These are phyloP conservation scores for Junonia oenone DNA, from an alignment of 2,888 invertebrate genomes.

Conservation along the genomic window DNA sequence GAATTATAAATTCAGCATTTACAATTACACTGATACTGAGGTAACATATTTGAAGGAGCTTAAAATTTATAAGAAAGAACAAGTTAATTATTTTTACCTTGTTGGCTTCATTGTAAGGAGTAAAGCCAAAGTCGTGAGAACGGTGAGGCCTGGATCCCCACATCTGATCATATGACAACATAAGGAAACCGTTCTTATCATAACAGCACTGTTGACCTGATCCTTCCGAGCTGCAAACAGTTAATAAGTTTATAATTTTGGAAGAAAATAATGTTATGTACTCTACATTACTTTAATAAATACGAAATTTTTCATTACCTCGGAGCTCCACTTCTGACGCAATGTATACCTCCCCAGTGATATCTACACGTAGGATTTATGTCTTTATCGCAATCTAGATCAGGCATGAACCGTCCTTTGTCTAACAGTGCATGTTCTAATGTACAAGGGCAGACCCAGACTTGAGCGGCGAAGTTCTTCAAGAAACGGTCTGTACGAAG, in stretches of 20 bases:
- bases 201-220: constrained; percentile 99
- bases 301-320: constrained; percentile 82
- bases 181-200: constrained; percentile 92
- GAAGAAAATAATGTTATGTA: background rate
- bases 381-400: constrained; percentile 93
- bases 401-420: constrained; percentile 94
- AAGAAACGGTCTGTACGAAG: constrained; percentile 88
- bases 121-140: constrained; percentile 93
- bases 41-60: too few relatives aligned
- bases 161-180: constrained; percentile 96
- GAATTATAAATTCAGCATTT: too few relatives aligned
- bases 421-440: constrained; percentile 94
- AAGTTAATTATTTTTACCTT: constrained; percentile 82
- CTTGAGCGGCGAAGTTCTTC: constrained; percentile 91
- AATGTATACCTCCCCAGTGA: constrained; percentile 94
- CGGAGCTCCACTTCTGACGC: constrained; percentile 93
- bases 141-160: constrained; percentile 94
- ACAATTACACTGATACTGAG: too few relatives aligned
- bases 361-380: constrained; percentile 93
- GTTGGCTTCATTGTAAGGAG: constrained; percentile 96
- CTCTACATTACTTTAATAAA: background rate
- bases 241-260: background rate
- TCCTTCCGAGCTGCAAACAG: constrained; percentile 84
- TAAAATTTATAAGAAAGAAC: background rate
- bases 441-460: constrained; percentile 94